Base-by-base conservation (phyloP, 2,113 vertebrate genomes). In the Pyrgilauda ruficollis region DNA sequence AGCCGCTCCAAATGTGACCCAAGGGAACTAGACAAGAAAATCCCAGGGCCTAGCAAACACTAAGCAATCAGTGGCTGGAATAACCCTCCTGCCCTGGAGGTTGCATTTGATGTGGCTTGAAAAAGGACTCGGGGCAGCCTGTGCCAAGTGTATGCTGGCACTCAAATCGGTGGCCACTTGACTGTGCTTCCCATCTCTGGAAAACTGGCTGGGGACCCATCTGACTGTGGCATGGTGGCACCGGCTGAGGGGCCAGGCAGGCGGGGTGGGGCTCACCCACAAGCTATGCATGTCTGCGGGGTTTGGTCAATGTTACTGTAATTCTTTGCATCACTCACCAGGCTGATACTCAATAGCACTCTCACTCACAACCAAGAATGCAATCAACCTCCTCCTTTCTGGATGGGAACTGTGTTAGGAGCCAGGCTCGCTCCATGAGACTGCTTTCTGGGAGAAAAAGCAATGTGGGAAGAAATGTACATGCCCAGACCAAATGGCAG, bases 401-500 rank as follows among this genome's bases (percentile, higher is more conserved):
- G 90, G 43, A 47, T 27, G 35, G 41, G 47, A 87, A 41, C 63
- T 3, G 16, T 26, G 30, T 37, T 89, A 63, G 66, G 49, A 92
- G 62, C 43, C 1, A 0, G 61, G 44, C 84, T 92, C 80, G 68
- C 84, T 95, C 52, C 64, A 30, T 7, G 27, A 90, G 83, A 30
- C 81, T 7, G n/a, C 43, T 78, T 93, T 90, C 87, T 77, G 76
- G 59, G 73, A 85, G 84, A 68, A 89, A 93, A 94, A 90, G 33
- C 73, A 44, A 79, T 30, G 89, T 92, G 89, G 92, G 87, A 96
- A 94, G 87, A 84, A 95, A 90, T 2, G 10, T 49, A 68, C 6
- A 5, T 70, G 80, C 75, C 63, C 16, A 6, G 86, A 96, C 85
- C 93, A 94, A 96, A 94, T 85, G 89, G 96, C 94, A 96, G 73